Conservation (phyloP, 2,113 vertebrate genomes). For the Gavialis gangeticus region DNA sequence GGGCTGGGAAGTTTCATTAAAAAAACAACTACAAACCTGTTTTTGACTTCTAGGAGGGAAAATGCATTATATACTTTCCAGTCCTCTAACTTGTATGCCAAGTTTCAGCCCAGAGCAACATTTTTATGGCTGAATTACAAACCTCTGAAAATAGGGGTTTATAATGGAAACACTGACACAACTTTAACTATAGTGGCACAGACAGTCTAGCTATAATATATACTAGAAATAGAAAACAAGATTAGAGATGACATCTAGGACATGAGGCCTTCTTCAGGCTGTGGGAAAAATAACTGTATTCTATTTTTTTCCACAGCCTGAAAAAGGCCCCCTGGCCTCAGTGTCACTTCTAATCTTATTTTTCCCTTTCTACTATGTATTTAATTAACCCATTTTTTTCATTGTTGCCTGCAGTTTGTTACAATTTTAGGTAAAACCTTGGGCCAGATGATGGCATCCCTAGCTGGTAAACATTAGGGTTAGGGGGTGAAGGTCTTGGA, state of each 20-base stretch:
- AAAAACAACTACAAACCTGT: background rate
- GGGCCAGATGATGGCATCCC: background rate
- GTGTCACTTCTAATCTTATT: slow-evolving; percentile 53
- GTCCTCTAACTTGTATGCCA: slow-evolving; percentile 27
- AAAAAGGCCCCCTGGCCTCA: slow-evolving; percentile 42
- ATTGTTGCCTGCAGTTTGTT: slow-evolving; percentile 22
- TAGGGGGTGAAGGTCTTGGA: background rate
- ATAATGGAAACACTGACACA: slow-evolving; percentile 61
- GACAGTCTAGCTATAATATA: slow-evolving; percentile 26
- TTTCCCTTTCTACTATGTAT: fast-evolving
- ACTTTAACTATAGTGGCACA: slow-evolving; percentile 13
- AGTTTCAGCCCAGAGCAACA: slow-evolving; percentile 48
- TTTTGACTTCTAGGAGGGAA: background rate
- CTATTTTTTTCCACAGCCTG: slow-evolving; percentile 51
- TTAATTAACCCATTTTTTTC: slow-evolving; percentile 43
- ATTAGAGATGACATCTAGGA: slow-evolving; percentile 72
- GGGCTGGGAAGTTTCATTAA: background rate
- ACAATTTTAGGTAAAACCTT: background rate
- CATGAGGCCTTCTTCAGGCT: slow-evolving; percentile 58
- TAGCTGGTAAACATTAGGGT: background rate
- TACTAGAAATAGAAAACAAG: slow-evolving; percentile 68
- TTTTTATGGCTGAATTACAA: slow-evolving; percentile 45
- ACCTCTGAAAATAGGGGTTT: slow-evolving; percentile 63
- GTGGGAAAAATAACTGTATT: slow-evolving; percentile 63
- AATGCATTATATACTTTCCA: background rate